Base-by-base conservation (phyloP, 2,888 invertebrate species). In the Hylaea fasciaria region DNA sequence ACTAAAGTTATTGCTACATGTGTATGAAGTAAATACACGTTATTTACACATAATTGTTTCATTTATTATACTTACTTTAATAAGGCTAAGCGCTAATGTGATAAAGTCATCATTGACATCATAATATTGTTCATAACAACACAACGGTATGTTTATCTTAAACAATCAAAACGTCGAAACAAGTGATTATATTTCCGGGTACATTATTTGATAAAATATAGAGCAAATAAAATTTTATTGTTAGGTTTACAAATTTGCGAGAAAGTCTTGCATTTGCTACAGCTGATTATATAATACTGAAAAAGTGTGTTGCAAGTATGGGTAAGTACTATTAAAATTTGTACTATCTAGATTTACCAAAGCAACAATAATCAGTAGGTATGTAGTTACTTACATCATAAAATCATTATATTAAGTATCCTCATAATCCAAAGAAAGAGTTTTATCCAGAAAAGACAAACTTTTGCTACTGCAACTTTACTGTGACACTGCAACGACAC, bases 31-130 rank as follows among this genome's bases (percentile, higher is more conserved):
- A 57, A 49, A 56, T 13, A 50, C 22, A 3, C 12, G 4, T 16
- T 52, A 28, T 52, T 52, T 52, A 43, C 14, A 43, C 14, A 39
- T 28, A 46, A 32, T 37, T 43, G 58, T 51, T 56, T 39, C 39
- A 37, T n/a, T 46, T 44, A 56, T 57, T 39, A 58, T 45, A 16
- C n/a, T 17, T 41, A 49, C 39, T 53, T 2, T 47, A 28, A 45
- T 29, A 29, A 9, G 1, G 16, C 44, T 62, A 28, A 40, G n/a
- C n/a, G n/a, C n/a, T n/a, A 22, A 22, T 54, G 57, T 50, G 52
- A 48, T 62, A 57, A 59, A 51, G 16, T 16, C 43, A 56, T 43
- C 40, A 53, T 53, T 53, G 43, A 12, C 61, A 61, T 65, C 48
- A 65, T 57, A 51, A n/a, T 28, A n/a, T n/a, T n/a, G n/a, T 39